Conservation (phyloP, 2,888 invertebrate species). For the Corbicula japonica region DNA sequence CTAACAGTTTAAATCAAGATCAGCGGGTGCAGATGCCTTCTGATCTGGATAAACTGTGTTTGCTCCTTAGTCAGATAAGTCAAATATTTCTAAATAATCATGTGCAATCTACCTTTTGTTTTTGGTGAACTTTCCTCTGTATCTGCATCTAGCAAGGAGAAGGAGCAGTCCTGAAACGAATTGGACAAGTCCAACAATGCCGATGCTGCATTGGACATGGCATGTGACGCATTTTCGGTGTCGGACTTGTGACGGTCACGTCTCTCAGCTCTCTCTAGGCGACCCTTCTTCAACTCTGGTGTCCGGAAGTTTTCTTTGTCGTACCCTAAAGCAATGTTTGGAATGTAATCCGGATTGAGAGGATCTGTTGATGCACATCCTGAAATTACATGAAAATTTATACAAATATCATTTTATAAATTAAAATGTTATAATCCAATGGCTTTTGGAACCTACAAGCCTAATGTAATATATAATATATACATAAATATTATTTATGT, state of each 20-base stretch:
- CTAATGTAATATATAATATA: not conserved
- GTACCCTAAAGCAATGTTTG: slow-evolving; percentile 25
- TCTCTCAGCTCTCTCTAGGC: not conserved
- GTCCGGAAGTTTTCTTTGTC: not conserved
- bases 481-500: not conserved
- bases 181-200: not conserved
- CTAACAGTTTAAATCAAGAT: no score
- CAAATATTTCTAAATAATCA: not conserved
- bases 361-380: slow-evolving; percentile 33
- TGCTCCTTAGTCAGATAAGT: not conserved
- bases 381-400: slow-evolving; percentile 1
- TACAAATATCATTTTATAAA: not conserved
- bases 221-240: not conserved
- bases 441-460: not conserved
- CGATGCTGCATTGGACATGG: not conserved
- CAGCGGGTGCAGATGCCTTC: not conserved
- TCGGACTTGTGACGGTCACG: not conserved
- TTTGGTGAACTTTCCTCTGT: not conserved
- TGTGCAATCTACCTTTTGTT: not conserved
- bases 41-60: not conserved
- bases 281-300: not conserved
- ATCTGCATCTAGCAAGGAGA: not conserved
- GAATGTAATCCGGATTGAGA: slow-evolving; percentile 33
- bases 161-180: not conserved
- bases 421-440: not conserved